Conservation (phyloP, 2,113 vertebrate species). For the Ranitomeya imitator region DNA sequence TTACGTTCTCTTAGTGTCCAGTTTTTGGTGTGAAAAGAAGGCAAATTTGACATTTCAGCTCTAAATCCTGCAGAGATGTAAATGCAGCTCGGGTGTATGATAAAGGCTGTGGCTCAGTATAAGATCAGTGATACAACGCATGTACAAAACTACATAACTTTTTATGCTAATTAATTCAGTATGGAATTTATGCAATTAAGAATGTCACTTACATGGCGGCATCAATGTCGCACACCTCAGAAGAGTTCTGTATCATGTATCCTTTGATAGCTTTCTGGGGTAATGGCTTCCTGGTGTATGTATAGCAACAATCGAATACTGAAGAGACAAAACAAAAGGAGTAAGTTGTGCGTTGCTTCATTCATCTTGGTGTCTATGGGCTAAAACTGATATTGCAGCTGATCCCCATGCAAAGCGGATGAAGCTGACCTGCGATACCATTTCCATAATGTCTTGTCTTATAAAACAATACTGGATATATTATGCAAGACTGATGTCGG, state of each 20-base stretch:
- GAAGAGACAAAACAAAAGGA: neutral
- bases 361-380: neutral
- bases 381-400: neutral
- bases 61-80: too few species aligned
- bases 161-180: too few species aligned
- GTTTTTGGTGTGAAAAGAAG: too few species aligned
- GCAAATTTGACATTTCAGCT: too few species aligned
- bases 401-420: neutral
- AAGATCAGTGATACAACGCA: too few species aligned
- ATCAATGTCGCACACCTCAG: slow-evolving; percentile 69
- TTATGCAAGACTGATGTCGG: neutral
- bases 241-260: slow-evolving; percentile 64
- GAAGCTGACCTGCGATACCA: neutral
- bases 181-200: neutral
- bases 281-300: slow-evolving; percentile 63
- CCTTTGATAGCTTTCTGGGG: slow-evolving; percentile 63
- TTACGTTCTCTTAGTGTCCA: too few species aligned
- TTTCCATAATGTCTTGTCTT: neutral
- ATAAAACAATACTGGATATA: neutral
- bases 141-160: too few species aligned
- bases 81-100: too few species aligned
- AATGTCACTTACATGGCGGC: slow-evolving; percentile 75
- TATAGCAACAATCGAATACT: slow-evolving; percentile 67
- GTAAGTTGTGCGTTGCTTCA: neutral
- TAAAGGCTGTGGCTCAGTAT: too few species aligned